Conservation (phyloP, 2,888 invertebrate species). For the Andrena flavipes region DNA sequence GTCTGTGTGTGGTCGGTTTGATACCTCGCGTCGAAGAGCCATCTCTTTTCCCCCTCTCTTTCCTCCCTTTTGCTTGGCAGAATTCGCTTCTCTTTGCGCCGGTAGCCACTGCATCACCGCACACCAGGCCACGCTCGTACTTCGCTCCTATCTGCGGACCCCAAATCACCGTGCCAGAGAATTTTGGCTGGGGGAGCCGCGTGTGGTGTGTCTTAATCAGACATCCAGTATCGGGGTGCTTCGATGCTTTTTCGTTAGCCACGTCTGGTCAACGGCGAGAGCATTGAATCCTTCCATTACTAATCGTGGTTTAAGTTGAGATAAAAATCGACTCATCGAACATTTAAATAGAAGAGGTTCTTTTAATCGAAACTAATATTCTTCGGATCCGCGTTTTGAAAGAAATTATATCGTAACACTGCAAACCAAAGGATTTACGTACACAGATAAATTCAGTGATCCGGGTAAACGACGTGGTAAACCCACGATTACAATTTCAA, state of each 20-base stretch:
- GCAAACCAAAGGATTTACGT: not conserved
- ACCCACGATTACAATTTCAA: not conserved
- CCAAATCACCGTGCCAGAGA: constrained; percentile 52
- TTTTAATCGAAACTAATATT: too few species aligned
- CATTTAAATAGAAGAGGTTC: too few species aligned
- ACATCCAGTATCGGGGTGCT: constrained; percentile 1
- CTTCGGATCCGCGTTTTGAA: too few species aligned
- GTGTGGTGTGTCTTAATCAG: constrained; percentile 37
- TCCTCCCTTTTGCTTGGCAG: constrained; percentile 21
- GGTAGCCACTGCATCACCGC: constrained; percentile 41
- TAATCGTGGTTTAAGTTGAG: too few species aligned
- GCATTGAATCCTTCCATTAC: too few species aligned
- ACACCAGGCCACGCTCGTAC: constrained; percentile 25
- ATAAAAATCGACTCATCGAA: too few species aligned
- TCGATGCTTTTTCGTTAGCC: constrained; percentile 15
- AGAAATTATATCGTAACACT: too few species aligned
- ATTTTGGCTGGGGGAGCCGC: constrained; percentile 53
- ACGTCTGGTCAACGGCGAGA: too few species aligned
- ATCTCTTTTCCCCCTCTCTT: constrained; percentile 18
- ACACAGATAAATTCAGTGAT: not conserved
- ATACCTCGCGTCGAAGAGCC: constrained; percentile 49
- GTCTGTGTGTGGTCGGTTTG: constrained; percentile 44
- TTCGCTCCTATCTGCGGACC: constrained; percentile 23
- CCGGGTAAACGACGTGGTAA: not conserved
- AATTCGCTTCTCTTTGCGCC: constrained; percentile 46